Base-by-base conservation (phyloP, 2,888 invertebrate species). In the Cataglyphis altisquamis region DNA sequence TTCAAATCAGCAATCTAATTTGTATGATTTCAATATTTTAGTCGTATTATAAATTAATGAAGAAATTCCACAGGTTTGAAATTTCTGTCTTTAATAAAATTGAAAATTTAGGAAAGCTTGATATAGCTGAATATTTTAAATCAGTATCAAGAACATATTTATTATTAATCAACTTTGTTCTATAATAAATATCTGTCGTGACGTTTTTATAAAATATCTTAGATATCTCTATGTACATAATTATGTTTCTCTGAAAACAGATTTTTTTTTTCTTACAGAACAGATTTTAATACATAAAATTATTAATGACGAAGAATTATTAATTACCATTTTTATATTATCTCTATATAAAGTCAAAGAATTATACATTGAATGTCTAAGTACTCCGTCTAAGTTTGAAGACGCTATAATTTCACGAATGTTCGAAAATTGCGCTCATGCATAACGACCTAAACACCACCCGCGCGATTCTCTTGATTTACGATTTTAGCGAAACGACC, bases 401-500 rank as follows among this genome's bases (percentile, higher is more conserved):
- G 45, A 39, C 32, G 45, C 45, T 72, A 45, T 72, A 45, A 6
- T 39, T 72, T 72, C 21, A 45, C 72, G 29, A 80, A 72, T 66
- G 63, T 75, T 84, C 70, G 83, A 82, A 82, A 87, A 84, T 82
- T 73, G 70, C 73, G 48, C 83, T 70, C 80, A 60, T 63, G 60
- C 66, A 77, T 83, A 89, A 87, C 82, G 70, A 70, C 83, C 63
- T 60, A 80, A 68, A 63, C 68, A 78, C 81, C 66, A 83, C 74
- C 82, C 68, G 72, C 81, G 87, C 87, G 88, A 91, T 91, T 90
- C 88, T 70, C 83, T 86, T 93, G 91, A 93, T 93, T 92, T 92
- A 92, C 90, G 92, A 91, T 92, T 92, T 90, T 85, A 74, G 86
- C 87, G 87, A 90, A 91, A 92, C 90, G 88, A 90, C 87, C 88